A percentile compares a stretch with the other conserved stretches of the same genome.
Evolutionary conservation across 2,888 invertebrate genomes (phyloP).

Genomic region (Palloptera scutellata): DNA sequence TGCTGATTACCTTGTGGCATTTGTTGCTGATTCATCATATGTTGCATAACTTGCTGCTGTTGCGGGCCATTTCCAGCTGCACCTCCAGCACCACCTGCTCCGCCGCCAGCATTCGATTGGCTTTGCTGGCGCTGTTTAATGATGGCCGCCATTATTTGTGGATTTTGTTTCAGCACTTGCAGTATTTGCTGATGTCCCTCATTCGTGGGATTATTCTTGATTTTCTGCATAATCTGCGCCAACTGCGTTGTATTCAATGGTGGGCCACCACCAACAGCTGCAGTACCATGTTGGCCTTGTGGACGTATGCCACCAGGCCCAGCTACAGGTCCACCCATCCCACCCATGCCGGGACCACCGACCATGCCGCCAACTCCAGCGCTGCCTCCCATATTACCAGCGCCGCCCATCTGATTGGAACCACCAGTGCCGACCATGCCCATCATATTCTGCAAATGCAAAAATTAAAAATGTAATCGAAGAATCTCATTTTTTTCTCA

Average conservation of each 20-base stretch:
- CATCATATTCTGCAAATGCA: slow-evolving; percentile 57
- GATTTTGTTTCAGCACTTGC: slow-evolving; percentile 90
- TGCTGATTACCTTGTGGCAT: slow-evolving; percentile 61
- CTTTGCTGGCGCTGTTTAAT: slow-evolving; percentile 83
- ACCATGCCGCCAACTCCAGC: slow-evolving; percentile 48
- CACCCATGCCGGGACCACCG: slow-evolving; percentile 41
- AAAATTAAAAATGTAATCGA: too few species aligned
- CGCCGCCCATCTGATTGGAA: slow-evolving; percentile 54
- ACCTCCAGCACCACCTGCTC: slow-evolving; percentile 46
- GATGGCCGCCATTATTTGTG: slow-evolving; percentile 94
- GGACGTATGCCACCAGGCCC: slow-evolving; percentile 58
- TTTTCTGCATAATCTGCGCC: slow-evolving; percentile 87
- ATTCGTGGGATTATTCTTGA: slow-evolving; percentile 87
- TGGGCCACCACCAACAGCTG: slow-evolving; percentile 51
- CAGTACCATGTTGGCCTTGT: slow-evolving; percentile 62
- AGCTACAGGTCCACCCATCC: slow-evolving; percentile 36
- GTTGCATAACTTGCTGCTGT: slow-evolving; percentile 60
- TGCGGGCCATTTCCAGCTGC: slow-evolving; percentile 53
- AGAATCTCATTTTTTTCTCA: too few species aligned
- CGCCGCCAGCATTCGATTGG: slow-evolving; percentile 55
- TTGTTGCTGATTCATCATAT: slow-evolving; percentile 60
- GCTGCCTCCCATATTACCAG: slow-evolving; percentile 49
- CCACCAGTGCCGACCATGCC: slow-evolving; percentile 56
- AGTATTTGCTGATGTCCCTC: slow-evolving; percentile 92
- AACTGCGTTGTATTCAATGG: slow-evolving; percentile 70